These are phyloP conservation scores for Amphipoea oculea DNA, from an alignment of 2,888 invertebrate genomes.

Conservation along the genomic window DNA sequence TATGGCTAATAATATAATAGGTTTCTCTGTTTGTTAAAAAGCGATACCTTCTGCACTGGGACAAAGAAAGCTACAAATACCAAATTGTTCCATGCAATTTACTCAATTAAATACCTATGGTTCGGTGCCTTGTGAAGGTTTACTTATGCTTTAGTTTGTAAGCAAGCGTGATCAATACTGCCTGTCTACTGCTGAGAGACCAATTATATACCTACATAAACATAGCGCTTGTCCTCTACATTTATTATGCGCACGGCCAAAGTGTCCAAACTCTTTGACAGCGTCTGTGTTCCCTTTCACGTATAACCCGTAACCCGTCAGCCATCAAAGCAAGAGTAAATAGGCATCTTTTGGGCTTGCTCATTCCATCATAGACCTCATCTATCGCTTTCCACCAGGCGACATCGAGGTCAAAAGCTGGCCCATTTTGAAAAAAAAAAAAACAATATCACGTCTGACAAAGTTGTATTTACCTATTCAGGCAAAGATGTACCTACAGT, in stretches of 20 bases:
- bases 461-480: not conserved
- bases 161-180: conserved; percentile 1
- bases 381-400: not conserved
- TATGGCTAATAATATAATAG: not conserved
- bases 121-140: not conserved
- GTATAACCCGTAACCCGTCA: not conserved
- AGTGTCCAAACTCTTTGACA: not conserved
- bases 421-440: too few species aligned
- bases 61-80: not conserved
- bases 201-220: not conserved
- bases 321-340: too few species aligned
- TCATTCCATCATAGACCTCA: not conserved
- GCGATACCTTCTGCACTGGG: not conserved
- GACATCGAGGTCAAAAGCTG: not conserved
- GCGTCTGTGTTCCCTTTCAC: not conserved
- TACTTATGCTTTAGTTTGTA: too few species aligned
- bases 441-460: not conserved
- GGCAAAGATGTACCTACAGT: not conserved
- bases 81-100: not conserved
- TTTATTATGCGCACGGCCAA: not conserved
- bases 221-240: not conserved
- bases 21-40: not conserved
- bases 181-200: not conserved
- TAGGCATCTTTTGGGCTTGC: too few species aligned
- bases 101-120: not conserved